These are phyloP conservation scores for Uloborus diversus DNA, from an alignment of 1,140 invertebrate species.

Conservation along the genomic window DNA sequence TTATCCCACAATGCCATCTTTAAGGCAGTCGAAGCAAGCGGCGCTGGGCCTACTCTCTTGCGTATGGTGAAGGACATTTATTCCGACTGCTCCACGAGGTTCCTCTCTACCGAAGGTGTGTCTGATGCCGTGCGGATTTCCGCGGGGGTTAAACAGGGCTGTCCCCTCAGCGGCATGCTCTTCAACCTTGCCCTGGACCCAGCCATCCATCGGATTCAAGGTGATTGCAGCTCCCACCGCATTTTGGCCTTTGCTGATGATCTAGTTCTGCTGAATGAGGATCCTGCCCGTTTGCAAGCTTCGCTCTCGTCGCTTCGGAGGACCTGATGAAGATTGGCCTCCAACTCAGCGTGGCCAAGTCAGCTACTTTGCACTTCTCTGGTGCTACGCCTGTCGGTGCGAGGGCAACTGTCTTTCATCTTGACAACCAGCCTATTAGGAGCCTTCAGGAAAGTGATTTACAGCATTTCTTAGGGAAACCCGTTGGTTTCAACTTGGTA, in stretches of 20 bases:
- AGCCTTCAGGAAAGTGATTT: not conserved
- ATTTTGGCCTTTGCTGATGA: conserved; percentile 20
- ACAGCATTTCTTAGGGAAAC: not conserved
- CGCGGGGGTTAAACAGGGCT: too few relatives aligned
- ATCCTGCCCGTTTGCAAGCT: not conserved
- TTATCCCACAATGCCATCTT: too few relatives aligned
- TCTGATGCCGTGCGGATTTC: not conserved
- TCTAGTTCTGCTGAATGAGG: not conserved
- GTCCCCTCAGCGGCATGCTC: too few relatives aligned
- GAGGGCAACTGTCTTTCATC: not conserved
- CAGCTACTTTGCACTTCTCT: not conserved
- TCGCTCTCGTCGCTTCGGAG: not conserved
- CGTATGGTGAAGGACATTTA: too few relatives aligned
- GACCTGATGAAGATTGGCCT: not conserved
- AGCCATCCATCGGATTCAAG: too few relatives aligned
- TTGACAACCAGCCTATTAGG: not conserved
- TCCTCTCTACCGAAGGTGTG: too few relatives aligned
- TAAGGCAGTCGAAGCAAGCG: too few relatives aligned
- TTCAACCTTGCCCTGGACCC: too few relatives aligned
- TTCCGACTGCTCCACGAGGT: too few relatives aligned
- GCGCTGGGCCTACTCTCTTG: too few relatives aligned
- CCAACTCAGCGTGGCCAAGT: not conserved
- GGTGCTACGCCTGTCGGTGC: not conserved
- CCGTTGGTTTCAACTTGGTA: not conserved
- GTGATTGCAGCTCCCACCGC: too few relatives aligned